Evolutionary conservation across 2,113 vertebrate genomes (phyloP).

Genomic region (Cyanistes caeruleus): DNA sequence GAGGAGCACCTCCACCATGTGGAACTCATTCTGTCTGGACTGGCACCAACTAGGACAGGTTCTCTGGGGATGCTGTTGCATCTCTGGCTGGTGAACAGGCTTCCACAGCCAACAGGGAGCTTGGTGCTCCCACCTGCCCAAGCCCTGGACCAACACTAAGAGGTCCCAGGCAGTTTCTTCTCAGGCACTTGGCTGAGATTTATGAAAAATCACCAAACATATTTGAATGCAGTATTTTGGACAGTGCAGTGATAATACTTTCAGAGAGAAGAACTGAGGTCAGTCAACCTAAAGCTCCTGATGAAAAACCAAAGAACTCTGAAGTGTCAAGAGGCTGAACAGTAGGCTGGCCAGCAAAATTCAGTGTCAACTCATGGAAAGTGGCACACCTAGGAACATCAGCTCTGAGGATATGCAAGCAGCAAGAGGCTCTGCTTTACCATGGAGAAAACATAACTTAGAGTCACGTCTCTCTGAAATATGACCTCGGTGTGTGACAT

Average conservation of each 20-base stretch:
- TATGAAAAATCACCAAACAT: not conserved
- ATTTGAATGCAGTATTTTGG: not conserved
- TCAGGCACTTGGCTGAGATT: not conserved
- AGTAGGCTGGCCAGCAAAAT: not conserved
- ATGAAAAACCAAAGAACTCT: not conserved
- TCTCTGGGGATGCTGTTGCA: not conserved
- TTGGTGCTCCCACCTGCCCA: not conserved
- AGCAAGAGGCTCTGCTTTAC: not conserved
- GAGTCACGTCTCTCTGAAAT: not conserved
- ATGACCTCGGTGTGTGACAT: not conserved
- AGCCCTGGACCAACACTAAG: not conserved
- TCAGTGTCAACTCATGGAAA: not conserved
- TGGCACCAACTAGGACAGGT: not conserved
- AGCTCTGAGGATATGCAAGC: not conserved
- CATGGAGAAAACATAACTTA: not conserved
- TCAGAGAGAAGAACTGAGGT: not conserved
- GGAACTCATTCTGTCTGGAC: not conserved
- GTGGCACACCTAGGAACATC: not conserved
- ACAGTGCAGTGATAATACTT: not conserved
- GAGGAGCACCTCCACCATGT: not conserved
- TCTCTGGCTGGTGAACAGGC: not conserved
- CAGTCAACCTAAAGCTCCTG: not conserved
- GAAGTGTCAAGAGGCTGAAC: not conserved
- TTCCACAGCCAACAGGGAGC: not conserved
- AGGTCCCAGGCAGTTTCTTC: not conserved